Evolutionary conservation across 2,888 invertebrate genomes (phyloP).

Genomic region (Gibbula magus): DNA sequence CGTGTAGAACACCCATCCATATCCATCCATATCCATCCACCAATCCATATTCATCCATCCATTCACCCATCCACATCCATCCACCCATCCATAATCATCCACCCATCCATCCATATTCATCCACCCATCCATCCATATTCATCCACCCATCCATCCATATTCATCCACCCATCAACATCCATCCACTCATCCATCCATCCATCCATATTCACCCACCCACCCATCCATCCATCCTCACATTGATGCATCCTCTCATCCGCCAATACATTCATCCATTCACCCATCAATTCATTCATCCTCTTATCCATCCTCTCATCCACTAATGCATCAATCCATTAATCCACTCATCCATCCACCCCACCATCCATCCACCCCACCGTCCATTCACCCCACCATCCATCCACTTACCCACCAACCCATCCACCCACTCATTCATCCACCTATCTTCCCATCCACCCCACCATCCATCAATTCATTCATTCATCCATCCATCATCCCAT

Average conservation of each 20-base stretch:
- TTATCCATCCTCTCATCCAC: neutral
- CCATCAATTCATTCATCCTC: neutral
- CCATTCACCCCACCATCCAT: neutral
- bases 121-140: no score
- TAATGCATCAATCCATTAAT: neutral
- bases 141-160: no score
- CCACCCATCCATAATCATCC: no score
- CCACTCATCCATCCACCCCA: no score
- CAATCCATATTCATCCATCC: no score
- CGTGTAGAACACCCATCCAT: neutral
- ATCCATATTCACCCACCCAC: no score
- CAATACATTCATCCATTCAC: neutral
- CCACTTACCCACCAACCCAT: neutral
- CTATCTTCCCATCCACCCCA: neutral
- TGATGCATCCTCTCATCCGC: neutral
- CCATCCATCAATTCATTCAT: neutral
- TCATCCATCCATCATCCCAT: neutral
- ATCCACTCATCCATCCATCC: no score
- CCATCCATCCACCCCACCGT: neutral
- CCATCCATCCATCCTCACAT: neutral
- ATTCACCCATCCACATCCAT: no score
- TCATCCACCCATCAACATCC: no score
- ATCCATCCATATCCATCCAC: no score
- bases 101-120: no score
- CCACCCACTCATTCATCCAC: no score